Evolutionary conservation across 2,888 invertebrate species (phyloP), one percentile per base, ranked within the genome.

Genomic region (Dascillus cervinus): DNA sequence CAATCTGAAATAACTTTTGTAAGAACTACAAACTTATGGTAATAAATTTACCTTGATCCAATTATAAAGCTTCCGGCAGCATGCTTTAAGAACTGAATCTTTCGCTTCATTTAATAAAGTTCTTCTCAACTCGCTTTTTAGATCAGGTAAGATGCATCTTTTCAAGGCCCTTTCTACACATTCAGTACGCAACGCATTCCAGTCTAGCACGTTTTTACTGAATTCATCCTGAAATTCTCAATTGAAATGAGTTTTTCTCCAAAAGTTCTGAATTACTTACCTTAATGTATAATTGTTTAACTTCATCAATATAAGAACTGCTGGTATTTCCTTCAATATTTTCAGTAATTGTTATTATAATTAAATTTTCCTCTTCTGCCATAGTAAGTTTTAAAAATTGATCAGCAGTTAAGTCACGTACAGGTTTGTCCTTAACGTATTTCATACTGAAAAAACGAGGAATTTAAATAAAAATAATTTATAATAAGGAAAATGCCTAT

Each of bases 401-500:
- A 50, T 97, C 96, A 0, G 84, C 86, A 0, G 79, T 74, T 25
- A 98, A 67, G 56, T 92, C 89, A 2, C 84, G 72, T 0, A 96
- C 87, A 0, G 95, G 95, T 57, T 97, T 98, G 58, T 86, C 84
- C 56, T 83, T 86, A 22, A 97, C 56, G 59, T 94, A 98, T 59
- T 94, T 95, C 72, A 90, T 72, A 17, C 79, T 78, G 58, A 9
- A 54, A n/a, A n/a, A n/a, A n/a, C n/a, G n/a, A n/a, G n/a, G n/a
- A n/a, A n/a, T n/a, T n/a, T n/a, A n/a, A n/a, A n/a, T n/a, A n/a
- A n/a, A n/a, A n/a, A n/a, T n/a, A n/a, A n/a, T n/a, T n/a, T n/a
- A n/a, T n/a, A n/a, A n/a, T n/a, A n/a, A n/a, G n/a, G n/a, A n/a
- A n/a, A n/a, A n/a, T n/a, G n/a, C n/a, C n/a, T n/a, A n/a, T n/a